A percentile compares a stretch with the other conserved stretches of the same genome.
phyloP scores from a whole-genome alignment of 2,888 invertebrate species.

The Trachelus stipa region DNA sequence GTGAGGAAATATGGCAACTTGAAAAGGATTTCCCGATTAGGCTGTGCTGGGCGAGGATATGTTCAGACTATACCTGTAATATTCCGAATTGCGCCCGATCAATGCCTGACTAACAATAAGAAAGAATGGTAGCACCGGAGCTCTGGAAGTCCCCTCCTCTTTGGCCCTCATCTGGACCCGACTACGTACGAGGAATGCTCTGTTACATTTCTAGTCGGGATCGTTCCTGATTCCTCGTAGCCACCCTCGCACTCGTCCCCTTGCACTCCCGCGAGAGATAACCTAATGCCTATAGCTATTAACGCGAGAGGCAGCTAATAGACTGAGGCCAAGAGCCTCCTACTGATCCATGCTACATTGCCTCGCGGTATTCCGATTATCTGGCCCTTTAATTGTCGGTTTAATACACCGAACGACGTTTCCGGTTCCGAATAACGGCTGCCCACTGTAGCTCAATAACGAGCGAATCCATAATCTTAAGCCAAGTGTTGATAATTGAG shows the following conservation, averaged over 20 bases:
- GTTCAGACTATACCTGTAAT: too few relatives aligned
- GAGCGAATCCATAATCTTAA: too few relatives aligned
- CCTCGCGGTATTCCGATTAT: constrained; percentile 38
- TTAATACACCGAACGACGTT: constrained; percentile 39
- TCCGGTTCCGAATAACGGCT: constrained; percentile 12
- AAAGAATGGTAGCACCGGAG: not conserved
- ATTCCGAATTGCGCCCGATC: too few relatives aligned
- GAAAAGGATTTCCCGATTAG: too few relatives aligned
- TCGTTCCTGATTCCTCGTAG: not conserved
- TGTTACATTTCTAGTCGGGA: not conserved
- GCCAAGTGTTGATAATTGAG: too few relatives aligned
- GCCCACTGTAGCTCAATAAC: too few relatives aligned
- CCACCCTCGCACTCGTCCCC: not conserved
- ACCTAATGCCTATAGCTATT: constrained; percentile 58
- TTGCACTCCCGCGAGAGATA: constrained; percentile 40
- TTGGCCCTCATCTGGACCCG: not conserved
- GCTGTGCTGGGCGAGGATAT: too few relatives aligned
- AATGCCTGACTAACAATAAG: too few relatives aligned
- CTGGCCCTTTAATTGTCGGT: constrained; percentile 46
- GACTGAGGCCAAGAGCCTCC: constrained; percentile 11
- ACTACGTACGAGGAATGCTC: not conserved
- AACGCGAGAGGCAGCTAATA: constrained; percentile 40
- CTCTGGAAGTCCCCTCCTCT: not conserved
- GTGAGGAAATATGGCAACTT: too few relatives aligned
- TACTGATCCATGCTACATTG: constrained; percentile 20